Evolutionary conservation across 2,113 vertebrate species (phyloP).

Genomic region (Phasianus colchicus): DNA sequence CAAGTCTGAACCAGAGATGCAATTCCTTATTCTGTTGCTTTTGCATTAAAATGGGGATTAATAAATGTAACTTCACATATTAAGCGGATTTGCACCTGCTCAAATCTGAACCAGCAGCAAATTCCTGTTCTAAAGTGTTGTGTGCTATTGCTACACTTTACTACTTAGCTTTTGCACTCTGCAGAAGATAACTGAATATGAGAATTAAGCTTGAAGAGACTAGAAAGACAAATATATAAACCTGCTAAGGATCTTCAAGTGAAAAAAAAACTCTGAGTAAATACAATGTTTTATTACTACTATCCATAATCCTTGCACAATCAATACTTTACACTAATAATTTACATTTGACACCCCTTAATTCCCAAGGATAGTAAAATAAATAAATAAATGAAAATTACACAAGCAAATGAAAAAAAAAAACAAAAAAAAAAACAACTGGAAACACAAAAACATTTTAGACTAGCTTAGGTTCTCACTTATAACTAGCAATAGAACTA

Average conservation of each 20-base stretch:
- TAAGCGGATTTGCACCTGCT: slow-evolving; percentile 1
- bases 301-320: background rate
- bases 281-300: background rate
- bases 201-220: slow-evolving; percentile 10
- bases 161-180: background rate
- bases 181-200: background rate
- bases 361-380: background rate
- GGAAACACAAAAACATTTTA: background rate
- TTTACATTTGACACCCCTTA: background rate
- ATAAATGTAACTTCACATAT: background rate
- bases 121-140: background rate
- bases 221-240: background rate
- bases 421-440: background rate
- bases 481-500: no score
- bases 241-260: background rate
- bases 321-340: background rate
- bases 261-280: background rate
- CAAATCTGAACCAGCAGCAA: background rate
- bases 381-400: background rate
- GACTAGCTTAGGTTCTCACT: background rate
- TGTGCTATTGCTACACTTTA: background rate
- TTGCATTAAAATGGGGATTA: background rate
- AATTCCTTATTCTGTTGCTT: background rate
- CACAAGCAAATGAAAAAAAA: background rate
- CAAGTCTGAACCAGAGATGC: background rate